Conservation (phyloP, 2,113 vertebrate species). For the Nesogale talazaci region DNA sequence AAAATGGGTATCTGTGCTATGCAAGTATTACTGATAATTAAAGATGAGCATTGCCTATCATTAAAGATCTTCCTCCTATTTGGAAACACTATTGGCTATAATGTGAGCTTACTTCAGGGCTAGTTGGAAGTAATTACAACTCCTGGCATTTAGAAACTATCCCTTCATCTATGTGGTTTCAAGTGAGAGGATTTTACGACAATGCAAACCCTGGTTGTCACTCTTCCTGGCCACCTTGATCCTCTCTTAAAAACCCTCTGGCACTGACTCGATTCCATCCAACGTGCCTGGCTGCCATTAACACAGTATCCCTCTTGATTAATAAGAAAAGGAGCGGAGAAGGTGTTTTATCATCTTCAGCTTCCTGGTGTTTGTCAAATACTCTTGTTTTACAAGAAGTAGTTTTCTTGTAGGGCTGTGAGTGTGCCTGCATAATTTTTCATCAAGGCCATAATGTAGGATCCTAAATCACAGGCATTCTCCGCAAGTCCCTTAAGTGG, state of each 20-base stretch:
- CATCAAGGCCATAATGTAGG: conserved; percentile 77
- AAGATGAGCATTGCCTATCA: background rate
- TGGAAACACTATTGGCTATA: conserved; percentile 8
- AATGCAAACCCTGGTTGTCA: background rate
- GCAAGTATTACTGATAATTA: background rate
- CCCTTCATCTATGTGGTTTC: conserved; percentile 8
- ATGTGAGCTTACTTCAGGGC: background rate
- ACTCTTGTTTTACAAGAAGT: conserved; percentile 79
- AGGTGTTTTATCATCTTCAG: conserved; percentile 71
- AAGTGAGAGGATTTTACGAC: conserved; percentile 10
- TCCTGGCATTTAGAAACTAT: conserved; percentile 28
- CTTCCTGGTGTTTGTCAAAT: conserved; percentile 78
- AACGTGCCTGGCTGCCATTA: background rate
- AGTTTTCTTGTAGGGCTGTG: conserved; percentile 74
- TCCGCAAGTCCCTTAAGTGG: conserved; percentile 81
- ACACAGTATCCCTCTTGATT: conserved; percentile 55
- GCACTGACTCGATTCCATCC: background rate
- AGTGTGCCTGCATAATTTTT: conserved; percentile 79
- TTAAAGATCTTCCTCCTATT: background rate
- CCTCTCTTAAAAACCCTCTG: background rate
- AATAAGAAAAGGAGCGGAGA: conserved; percentile 66
- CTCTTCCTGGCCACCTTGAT: background rate
- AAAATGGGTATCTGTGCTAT: background rate
- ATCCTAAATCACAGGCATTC: conserved; percentile 81
- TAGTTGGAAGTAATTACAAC: conserved; percentile 15